Percentiles rank a stretch among this genome's conserved stretches.
Evolutionary conservation across 2,797 vertebrate genomes (phyloP).

Genomic region (Furcifer pardalis): DNA sequence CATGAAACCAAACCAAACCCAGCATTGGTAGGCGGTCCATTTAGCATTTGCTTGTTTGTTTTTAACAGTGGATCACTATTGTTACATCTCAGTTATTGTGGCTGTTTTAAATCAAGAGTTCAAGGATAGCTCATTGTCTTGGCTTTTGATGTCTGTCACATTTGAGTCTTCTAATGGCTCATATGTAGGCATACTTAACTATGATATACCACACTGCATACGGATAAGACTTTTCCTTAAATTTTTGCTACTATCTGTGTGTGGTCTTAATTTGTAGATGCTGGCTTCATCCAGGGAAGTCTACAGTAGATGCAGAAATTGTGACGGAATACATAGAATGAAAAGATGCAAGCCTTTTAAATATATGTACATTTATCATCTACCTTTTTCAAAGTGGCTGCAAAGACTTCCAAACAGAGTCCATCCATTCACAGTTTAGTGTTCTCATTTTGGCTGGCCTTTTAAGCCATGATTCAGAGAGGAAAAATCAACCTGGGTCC

Average conservation of each 20-base stretch:
- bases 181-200: not conserved
- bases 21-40: conserved; percentile 23
- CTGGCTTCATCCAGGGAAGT: rapidly evolving
- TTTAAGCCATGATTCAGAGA: conserved; percentile 65
- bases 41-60: conserved; percentile 21
- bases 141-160: not conserved
- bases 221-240: rapidly evolving
- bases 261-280: not conserved
- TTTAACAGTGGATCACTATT: not conserved
- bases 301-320: not conserved
- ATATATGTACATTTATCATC: not conserved
- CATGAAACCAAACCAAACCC: conserved; percentile 7
- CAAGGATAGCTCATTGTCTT: conserved; percentile 51
- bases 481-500: conserved; percentile 75
- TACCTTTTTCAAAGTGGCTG: conserved; percentile 6
- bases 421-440: conserved; percentile 27
- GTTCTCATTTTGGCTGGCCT: conserved; percentile 59
- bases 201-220: rapidly evolving
- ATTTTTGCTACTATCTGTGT: not conserved
- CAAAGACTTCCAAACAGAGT: not conserved
- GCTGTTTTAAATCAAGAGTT: conserved; percentile 49
- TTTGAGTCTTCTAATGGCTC: not conserved
- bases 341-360: not conserved
- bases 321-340: not conserved
- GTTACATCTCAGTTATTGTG: not conserved